Evolutionary conservation across 2,797 vertebrate species (phyloP), one percentile per base, ranked within the genome.

Genomic region (Epinephelus malabaricus): DNA sequence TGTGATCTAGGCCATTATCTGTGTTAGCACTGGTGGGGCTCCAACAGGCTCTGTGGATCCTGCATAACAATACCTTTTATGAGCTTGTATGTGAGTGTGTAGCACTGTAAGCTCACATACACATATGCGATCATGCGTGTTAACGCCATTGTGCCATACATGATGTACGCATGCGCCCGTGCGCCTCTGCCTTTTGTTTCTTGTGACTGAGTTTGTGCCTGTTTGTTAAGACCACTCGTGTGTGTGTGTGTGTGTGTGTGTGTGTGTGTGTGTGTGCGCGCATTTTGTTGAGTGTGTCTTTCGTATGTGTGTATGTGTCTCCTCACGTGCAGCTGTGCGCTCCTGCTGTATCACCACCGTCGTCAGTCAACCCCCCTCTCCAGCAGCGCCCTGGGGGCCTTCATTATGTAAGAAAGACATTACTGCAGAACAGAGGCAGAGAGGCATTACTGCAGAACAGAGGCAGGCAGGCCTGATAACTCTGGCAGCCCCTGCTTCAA

Each of bases 1-100:
- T 95, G 92, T 95, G 94, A 96, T 96, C 94, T 96, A 95, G 95
- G 95, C 94, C 95, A 96, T 95, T 96, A 96, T 96, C 93, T 96
- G 95, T 96, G 95, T 94, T 96, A 96, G 91, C 90, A 95, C 95
- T 96, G 94, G 89, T 96, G 95, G 95, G 95, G 94, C 94, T 94
- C 86, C 87, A 90, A 89, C 80, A 89, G 91, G 88, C 94, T 94
- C 94, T 89, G 84, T 92, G 92, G 92, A 92, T 95, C 89, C 90
- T 92, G 88, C 90, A 93, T 93, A 94, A 95, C 95, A 95, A 95
- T 95, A 92, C 87, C 83, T 88, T 91, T 92, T 90, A 88, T 90
- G 87, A 87, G 85, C 82, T 66, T 85, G 78, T 66, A 19, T 81
- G 69, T 82, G 78, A 83, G 40, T 61, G 51, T 70, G 75, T 69